These are phyloP conservation scores for Drosophila parabipectinata DNA, from an alignment of 1,140 invertebrate genomes.

Conservation along the genomic window DNA sequence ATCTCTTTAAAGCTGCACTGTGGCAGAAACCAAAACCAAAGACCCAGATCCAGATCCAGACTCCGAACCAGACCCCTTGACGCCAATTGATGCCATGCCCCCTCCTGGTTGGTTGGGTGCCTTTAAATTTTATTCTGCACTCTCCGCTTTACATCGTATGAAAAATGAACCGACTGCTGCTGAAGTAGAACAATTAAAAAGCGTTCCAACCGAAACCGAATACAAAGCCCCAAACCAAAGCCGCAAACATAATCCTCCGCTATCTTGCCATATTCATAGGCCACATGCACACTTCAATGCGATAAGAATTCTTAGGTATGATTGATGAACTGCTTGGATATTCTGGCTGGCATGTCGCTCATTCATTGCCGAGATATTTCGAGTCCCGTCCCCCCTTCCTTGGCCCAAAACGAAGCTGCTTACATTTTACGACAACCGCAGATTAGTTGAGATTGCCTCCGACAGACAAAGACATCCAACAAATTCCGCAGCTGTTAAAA, in stretches of 20 bases:
- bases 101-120: slow-evolving; percentile 6
- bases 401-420: slow-evolving; percentile 8
- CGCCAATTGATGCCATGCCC: slow-evolving; percentile 43
- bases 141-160: slow-evolving; percentile 25
- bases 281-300: slow-evolving; percentile 29
- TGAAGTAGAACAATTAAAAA: slow-evolving; percentile 67
- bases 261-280: slow-evolving; percentile 28
- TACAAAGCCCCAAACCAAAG: slow-evolving; percentile 2
- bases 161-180: slow-evolving; percentile 60
- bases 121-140: slow-evolving; percentile 61
- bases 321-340: slow-evolving; percentile 65
- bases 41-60: slow-evolving; percentile 2
- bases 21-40: slow-evolving; percentile 14
- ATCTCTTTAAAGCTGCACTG: slow-evolving; percentile 70
- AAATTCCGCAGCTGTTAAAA: slow-evolving; percentile 81
- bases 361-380: slow-evolving; percentile 68
- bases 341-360: slow-evolving; percentile 53
- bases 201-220: not conserved
- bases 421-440: slow-evolving; percentile 74
- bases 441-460: slow-evolving; percentile 75
- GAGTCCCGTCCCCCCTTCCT: not conserved
- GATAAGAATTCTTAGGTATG: slow-evolving; percentile 65
- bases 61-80: slow-evolving; percentile 50
- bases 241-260: slow-evolving; percentile 24
- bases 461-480: slow-evolving; percentile 68